Conservation (phyloP, 2,113 vertebrate species). For the Lota lota region DNA sequence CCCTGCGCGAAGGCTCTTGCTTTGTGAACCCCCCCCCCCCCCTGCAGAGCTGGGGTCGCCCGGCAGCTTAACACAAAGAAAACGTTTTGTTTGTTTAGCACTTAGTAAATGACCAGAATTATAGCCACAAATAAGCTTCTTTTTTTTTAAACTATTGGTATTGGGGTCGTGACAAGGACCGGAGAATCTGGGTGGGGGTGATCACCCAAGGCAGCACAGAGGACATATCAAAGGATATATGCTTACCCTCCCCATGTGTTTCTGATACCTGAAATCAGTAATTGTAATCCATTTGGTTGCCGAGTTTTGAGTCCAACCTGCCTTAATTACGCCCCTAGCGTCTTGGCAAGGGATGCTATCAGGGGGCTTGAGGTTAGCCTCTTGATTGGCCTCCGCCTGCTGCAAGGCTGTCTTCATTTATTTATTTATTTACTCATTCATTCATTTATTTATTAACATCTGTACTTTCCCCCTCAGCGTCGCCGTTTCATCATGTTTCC, state of each 20-base stretch:
- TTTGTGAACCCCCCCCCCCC: conserved; percentile 10
- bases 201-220: conserved; percentile 17
- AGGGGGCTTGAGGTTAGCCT: conserved; percentile 32
- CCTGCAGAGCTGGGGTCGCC: too few species aligned
- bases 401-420: conserved; percentile 33
- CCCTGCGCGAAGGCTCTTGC: conserved; percentile 30
- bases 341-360: conserved; percentile 55
- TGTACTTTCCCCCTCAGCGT: conserved; percentile 18
- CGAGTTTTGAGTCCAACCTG: conserved; percentile 52
- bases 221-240: conserved; percentile 10
- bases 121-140: too few species aligned
- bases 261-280: conserved; percentile 62
- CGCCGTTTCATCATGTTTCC: conserved; percentile 46
- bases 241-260: conserved; percentile 53
- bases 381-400: conserved; percentile 53
- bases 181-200: too few species aligned
- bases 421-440: conserved; percentile 42
- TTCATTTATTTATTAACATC: too few species aligned
- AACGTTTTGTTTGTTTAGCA: too few species aligned
- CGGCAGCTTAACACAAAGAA: too few species aligned
- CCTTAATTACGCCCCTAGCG: conserved; percentile 59
- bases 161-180: too few species aligned
- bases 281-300: conserved; percentile 59
- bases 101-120: too few species aligned
- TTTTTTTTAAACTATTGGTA: too few species aligned